A percentile compares a stretch with the other conserved stretches of the same genome.
Conservation (phyloP, 2,888 invertebrate species). For the Pristionchus arcanus region DNA sequence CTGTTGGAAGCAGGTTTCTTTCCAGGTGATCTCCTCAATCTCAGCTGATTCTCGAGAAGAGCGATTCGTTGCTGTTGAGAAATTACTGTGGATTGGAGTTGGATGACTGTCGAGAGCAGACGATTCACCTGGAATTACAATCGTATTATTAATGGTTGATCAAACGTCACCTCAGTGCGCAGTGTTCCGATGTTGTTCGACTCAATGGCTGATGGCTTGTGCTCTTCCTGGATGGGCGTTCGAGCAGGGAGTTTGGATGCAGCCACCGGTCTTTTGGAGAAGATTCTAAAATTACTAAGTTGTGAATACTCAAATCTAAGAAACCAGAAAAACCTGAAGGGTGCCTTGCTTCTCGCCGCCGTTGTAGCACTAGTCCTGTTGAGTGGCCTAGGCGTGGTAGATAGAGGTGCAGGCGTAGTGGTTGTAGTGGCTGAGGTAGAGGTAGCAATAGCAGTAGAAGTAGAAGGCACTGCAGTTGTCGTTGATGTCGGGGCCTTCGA, state of each 20-base stretch:
- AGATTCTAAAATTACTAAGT: background rate
- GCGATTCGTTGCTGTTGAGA: constrained; percentile 46
- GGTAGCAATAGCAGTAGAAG: background rate
- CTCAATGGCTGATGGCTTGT: background rate
- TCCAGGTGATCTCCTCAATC: background rate
- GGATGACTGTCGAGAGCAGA: constrained; percentile 40
- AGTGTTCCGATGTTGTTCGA: background rate
- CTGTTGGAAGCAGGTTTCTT: background rate
- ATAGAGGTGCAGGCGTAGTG: background rate
- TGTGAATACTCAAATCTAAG: background rate
- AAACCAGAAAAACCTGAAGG: background rate
- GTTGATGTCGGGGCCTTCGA: background rate
- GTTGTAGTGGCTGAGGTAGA: background rate
- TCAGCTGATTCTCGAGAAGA: constrained; percentile 46
- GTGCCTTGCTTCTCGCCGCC: background rate
- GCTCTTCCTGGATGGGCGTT: background rate
- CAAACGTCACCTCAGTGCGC: background rate
- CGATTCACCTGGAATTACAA: constrained; percentile 30
- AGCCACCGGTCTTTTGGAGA: background rate
- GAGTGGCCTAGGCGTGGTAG: background rate
- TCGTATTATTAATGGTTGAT: no score
- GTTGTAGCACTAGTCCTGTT: background rate
- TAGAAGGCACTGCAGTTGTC: background rate
- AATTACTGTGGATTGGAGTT: constrained; percentile 49
- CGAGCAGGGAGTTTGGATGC: background rate